Percentiles rank a stretch among this genome's conserved stretches.
Conservation (phyloP, 2,888 invertebrate species). For the Tipula unca region DNA sequence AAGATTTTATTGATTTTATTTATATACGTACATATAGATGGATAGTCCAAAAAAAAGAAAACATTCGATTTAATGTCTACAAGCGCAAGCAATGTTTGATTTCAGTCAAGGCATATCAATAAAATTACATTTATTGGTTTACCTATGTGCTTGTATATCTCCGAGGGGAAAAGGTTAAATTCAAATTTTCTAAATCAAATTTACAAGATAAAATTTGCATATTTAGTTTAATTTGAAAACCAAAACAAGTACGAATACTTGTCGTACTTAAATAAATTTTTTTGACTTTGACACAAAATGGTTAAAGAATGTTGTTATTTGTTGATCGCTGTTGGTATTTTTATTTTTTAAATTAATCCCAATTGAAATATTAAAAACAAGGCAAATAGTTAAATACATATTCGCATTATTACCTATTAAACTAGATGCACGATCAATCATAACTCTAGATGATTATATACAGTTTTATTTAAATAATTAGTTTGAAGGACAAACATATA, state of each 20-base stretch:
- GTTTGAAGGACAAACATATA: background rate
- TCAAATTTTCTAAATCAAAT: background rate
- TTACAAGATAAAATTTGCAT: background rate
- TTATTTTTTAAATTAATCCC: background rate
- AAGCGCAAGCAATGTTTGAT: background rate
- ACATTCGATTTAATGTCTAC: no score
- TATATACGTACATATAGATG: no score
- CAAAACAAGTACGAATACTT: background rate
- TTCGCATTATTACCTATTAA: background rate
- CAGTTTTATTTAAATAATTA: background rate
- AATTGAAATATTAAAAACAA: background rate
- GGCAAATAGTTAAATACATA: background rate
- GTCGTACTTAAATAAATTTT: background rate
- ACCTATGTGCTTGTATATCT: background rate
- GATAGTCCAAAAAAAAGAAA: background rate
- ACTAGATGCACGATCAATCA: background rate
- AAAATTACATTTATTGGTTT: background rate
- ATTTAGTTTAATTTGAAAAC: background rate
- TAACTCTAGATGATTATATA: background rate
- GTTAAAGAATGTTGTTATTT: background rate
- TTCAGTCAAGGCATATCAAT: background rate
- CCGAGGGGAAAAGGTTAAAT: background rate
- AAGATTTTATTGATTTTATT: background rate
- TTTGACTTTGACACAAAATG: background rate
- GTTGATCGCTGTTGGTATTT: no score